These are phyloP conservation scores for Acrobasis suavella DNA, from an alignment of 2,888 invertebrate genomes.

Conservation along the genomic window DNA sequence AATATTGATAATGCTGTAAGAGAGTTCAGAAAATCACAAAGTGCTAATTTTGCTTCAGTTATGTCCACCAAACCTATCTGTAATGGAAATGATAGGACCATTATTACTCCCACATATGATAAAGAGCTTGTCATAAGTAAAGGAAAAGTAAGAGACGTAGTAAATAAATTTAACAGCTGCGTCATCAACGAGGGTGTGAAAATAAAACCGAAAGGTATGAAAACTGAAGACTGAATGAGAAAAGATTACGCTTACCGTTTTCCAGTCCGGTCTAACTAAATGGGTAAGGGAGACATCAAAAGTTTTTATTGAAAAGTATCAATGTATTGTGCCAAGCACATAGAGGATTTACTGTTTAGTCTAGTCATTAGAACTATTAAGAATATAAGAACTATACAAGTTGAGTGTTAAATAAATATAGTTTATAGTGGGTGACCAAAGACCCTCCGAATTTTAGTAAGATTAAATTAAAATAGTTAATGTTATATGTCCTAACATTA, in stretches of 20 bases:
- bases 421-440: conserved; percentile 54
- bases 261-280: conserved; percentile 34
- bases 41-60: conserved; percentile 53
- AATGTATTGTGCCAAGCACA: conserved; percentile 59
- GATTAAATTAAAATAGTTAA: conserved; percentile 43
- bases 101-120: conserved; percentile 71
- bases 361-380: conserved; percentile 42
- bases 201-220: conserved; percentile 48
- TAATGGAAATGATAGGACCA: conserved; percentile 61
- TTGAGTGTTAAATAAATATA: conserved; percentile 31
- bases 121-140: conserved; percentile 74
- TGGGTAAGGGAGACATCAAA: conserved; percentile 27
- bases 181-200: conserved; percentile 42
- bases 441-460: conserved; percentile 67
- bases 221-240: conserved; percentile 54
- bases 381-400: conserved; percentile 34
- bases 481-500: conserved; percentile 17
- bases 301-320: conserved; percentile 36
- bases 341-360: conserved; percentile 32
- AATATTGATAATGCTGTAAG: conserved; percentile 71
- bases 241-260: conserved; percentile 30
- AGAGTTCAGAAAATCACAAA: conserved; percentile 71
- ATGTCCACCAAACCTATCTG: conserved; percentile 43
- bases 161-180: conserved; percentile 70
- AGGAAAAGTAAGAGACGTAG: conserved; percentile 76